Percentiles rank a stretch among this genome's conserved stretches.
Conservation (phyloP, 2,888 invertebrate species). For the Nasonia oneida region DNA sequence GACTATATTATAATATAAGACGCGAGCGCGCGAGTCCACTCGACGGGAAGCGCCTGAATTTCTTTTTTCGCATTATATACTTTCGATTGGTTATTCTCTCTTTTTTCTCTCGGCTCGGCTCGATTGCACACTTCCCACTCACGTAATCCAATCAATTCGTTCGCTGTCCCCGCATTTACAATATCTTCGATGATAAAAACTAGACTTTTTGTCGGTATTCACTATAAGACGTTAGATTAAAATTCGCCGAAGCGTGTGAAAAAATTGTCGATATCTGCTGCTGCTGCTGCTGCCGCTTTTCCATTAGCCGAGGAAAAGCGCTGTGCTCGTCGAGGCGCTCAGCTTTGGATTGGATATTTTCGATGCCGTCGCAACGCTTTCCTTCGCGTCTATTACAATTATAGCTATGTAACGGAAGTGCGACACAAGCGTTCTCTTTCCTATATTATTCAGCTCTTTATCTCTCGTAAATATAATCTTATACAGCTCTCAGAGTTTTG, state of each 20-base stretch:
- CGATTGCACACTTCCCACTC: not conserved
- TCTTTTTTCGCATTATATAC: conserved; percentile 7
- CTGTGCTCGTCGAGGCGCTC: conserved; percentile 6
- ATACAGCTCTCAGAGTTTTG: too few relatives aligned
- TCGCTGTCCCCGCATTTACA: not conserved
- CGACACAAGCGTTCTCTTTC: conserved; percentile 10
- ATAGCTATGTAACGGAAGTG: not conserved
- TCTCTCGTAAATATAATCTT: not conserved
- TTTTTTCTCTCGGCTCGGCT: not conserved
- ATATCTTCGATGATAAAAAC: not conserved
- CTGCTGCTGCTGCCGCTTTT: not conserved
- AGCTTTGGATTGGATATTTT: not conserved
- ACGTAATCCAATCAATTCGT: not conserved
- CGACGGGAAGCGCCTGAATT: conserved; percentile 56
- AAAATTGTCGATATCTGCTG: conserved; percentile 2
- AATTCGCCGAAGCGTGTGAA: not conserved
- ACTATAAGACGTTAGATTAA: not conserved
- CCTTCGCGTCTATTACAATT: conserved; percentile 17
- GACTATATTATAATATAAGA: not conserved
- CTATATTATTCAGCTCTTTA: not conserved
- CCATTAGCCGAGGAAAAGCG: conserved; percentile 12
- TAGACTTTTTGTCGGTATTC: not conserved
- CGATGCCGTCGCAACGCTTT: conserved; percentile 24
- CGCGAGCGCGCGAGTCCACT: conserved; percentile 31
- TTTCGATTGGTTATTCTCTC: conserved; percentile 22